phyloP scores from a whole-genome alignment of 2,888 invertebrate genomes.

The Trichopria drosophilae region DNA sequence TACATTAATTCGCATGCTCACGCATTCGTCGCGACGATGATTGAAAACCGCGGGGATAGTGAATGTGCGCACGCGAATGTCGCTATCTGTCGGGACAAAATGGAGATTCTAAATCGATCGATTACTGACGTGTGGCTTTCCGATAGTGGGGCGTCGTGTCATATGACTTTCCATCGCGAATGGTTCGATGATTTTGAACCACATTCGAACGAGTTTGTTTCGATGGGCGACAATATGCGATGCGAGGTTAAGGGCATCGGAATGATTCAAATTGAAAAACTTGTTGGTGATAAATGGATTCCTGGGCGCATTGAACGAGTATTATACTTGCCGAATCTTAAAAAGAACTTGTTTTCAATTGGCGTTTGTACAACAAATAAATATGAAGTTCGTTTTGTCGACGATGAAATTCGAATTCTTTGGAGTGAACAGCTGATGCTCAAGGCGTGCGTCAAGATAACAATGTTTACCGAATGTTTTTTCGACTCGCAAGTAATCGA shows the following conservation, averaged over 20 bases:
- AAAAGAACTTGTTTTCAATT: constrained; percentile 39
- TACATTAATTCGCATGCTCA: too few species aligned
- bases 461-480: too few species aligned
- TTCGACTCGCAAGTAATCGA: too few species aligned
- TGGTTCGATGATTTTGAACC: constrained; percentile 29
- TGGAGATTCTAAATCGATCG: too few species aligned
- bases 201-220: constrained; percentile 12
- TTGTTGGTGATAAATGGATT: constrained; percentile 28
- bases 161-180: constrained; percentile 34
- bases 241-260: constrained; percentile 23
- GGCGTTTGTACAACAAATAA: constrained; percentile 28
- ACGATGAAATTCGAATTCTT: too few species aligned
- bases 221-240: constrained; percentile 27
- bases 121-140: constrained; percentile 35
- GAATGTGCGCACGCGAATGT: too few species aligned
- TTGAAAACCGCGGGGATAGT: too few species aligned
- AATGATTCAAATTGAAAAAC: constrained; percentile 30
- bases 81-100: too few species aligned
- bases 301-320: constrained; percentile 32
- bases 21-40: too few species aligned
- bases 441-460: too few species aligned
- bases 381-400: too few species aligned
- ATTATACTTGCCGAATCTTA: constrained; percentile 33
- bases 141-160: constrained; percentile 37
- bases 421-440: too few species aligned